Base-by-base conservation (phyloP, 2,113 vertebrate species). In the Platycercus adscitus region DNA sequence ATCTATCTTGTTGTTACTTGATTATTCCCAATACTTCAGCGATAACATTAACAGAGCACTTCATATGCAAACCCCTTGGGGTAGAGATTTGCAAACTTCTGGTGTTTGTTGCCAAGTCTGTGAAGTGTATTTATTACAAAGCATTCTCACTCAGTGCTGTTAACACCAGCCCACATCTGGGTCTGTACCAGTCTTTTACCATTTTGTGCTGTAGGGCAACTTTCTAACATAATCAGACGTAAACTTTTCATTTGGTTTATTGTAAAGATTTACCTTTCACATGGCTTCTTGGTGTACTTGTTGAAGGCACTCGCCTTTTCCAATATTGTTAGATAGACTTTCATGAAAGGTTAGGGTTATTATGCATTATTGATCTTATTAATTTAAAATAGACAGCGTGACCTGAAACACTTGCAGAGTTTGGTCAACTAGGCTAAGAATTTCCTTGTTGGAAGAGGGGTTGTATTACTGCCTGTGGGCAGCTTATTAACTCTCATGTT, bases 21-120 rank as follows among this genome's bases (percentile, higher is more conserved):
- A 91, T 96, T 71, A 88, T 94, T 95, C 65, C 94, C 76, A 91
- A 68, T 95, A 89, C 52, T 94, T 88, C 52, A 84, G 90, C 14
- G 88, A 93, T 94, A 97, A 93, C 90, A 86, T 31, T 96, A 95
- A 93, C 43, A 81, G 72, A 89, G 69, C 47, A 66, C 43, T 95
- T 95, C 91, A 81, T 86, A 90, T 91, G 89, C 91, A 89, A 96
- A 96, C 78, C 82, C 93, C 64, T 70, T 80, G 78, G 93, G 93
- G 79, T 13, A 91, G 68, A 53, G 88, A 94, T 96, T 95, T 97
- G 92, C 91, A 91, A 79, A 75, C 60, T 91, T 49, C 50, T 86
- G 43, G 60, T 71, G 25, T 83, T 76, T 41, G 29, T 50, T 97
- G 96, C 94, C 94, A 94, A 71, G 65, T 78, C 66, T 83, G 53